Evolutionary conservation across 2,113 vertebrate species (phyloP).

Genomic region (Salvelinus fontinalis): DNA sequence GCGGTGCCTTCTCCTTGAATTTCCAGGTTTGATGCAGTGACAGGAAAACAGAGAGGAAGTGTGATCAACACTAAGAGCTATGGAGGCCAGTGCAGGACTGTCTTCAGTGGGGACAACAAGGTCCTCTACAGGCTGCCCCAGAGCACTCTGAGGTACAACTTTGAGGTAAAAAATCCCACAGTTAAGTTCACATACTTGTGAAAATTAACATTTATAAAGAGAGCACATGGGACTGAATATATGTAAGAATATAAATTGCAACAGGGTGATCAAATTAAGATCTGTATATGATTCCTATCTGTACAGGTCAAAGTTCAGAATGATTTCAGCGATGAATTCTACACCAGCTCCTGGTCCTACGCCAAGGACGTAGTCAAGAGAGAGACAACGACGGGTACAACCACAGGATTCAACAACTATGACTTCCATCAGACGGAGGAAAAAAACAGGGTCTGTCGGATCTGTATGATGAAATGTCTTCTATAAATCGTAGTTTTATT

Average conservation of each 20-base stretch:
- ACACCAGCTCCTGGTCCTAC: constrained; percentile 83
- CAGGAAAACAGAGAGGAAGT: constrained; percentile 58
- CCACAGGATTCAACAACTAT: constrained; percentile 43
- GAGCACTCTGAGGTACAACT: constrained; percentile 76
- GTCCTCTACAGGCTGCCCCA: constrained; percentile 78
- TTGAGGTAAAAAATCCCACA: constrained; percentile 72
- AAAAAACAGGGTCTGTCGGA: constrained; percentile 34
- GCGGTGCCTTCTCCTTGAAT: constrained; percentile 5
- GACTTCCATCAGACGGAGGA: constrained; percentile 32
- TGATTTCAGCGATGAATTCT: constrained; percentile 83
- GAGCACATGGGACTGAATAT: neutral
- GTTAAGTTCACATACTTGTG: too few relatives aligned
- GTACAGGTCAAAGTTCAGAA: constrained; percentile 81
- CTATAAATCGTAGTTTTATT: too few relatives aligned
- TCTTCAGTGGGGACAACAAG: constrained; percentile 68
- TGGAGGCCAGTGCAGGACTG: constrained; percentile 82
- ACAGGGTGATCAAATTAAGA: too few relatives aligned
- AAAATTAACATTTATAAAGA: too few relatives aligned
- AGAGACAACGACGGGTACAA: constrained; percentile 38
- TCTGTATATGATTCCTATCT: constrained; percentile 23
- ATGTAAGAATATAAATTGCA: neutral
- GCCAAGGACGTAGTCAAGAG: constrained; percentile 56
- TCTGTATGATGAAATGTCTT: neutral
- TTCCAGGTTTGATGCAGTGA: constrained; percentile 75
- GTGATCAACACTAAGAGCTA: constrained; percentile 88